Percentiles rank a stretch among this genome's conserved stretches.
Evolutionary conservation across 2,113 vertebrate genomes (phyloP).

Genomic region (Eidolon helvum): DNA sequence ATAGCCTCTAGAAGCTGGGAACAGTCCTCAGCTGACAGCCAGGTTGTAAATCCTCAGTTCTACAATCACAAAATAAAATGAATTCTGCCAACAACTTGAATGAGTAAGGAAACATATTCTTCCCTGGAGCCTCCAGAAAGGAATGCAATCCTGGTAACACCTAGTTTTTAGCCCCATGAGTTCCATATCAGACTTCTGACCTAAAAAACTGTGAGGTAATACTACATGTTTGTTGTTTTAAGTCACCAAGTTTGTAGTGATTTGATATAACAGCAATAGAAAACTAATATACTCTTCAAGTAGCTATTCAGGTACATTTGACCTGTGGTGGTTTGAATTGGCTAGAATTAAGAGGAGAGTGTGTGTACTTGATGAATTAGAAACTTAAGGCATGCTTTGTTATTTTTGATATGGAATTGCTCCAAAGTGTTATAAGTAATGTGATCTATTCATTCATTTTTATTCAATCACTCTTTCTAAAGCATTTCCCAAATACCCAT

Average conservation of each 20-base stretch:
- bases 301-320: neutral
- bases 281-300: neutral
- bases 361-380: neutral
- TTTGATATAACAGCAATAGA: neutral
- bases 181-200: neutral
- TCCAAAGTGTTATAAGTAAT: neutral
- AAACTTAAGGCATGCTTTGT: neutral
- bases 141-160: neutral
- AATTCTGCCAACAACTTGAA: neutral
- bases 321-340: neutral
- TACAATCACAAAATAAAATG: neutral
- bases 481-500: neutral
- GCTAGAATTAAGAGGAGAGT: neutral
- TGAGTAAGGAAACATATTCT: neutral
- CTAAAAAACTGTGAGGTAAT: neutral
- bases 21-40: neutral
- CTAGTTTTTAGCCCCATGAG: neutral
- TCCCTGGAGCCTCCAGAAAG: neutral
- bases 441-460: neutral
- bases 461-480: slow-evolving; percentile 13
- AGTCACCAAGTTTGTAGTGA: neutral
- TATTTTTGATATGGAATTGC: neutral
- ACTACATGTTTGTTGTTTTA: neutral
- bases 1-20: neutral
- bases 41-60: neutral